Evolutionary conservation across 2,888 invertebrate genomes (phyloP).

Genomic region (Cordylochernes scorpioides): DNA sequence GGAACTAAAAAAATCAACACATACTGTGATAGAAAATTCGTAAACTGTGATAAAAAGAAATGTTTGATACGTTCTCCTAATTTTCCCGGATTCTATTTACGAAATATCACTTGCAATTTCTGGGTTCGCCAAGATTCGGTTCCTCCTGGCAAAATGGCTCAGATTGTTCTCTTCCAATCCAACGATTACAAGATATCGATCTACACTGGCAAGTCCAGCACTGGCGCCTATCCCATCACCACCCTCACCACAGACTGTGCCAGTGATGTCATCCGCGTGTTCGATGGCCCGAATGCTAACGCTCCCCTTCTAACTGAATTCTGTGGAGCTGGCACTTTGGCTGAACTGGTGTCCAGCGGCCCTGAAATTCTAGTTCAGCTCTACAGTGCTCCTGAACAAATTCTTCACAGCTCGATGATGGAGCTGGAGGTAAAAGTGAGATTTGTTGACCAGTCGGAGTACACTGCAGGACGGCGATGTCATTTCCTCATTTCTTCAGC

Average conservation of each 20-base stretch:
- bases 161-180: conserved; percentile 45
- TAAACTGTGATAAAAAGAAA: conserved; percentile 39
- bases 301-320: conserved; percentile 49
- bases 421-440: conserved; percentile 56
- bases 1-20: conserved; percentile 9
- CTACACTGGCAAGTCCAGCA: conserved; percentile 20
- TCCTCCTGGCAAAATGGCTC: conserved; percentile 50
- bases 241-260: conserved; percentile 13
- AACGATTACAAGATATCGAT: conserved; percentile 45
- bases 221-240: conserved; percentile 19
- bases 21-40: conserved; percentile 43
- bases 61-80: conserved; percentile 63
- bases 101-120: conserved; percentile 68
- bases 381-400: conserved; percentile 51
- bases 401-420: conserved; percentile 39
- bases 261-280: conserved; percentile 33
- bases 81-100: conserved; percentile 58
- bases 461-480: conserved; percentile 15
- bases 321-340: conserved; percentile 53
- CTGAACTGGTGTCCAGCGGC: conserved; percentile 41
- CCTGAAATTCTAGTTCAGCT: conserved; percentile 51
- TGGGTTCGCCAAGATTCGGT: conserved; percentile 33
- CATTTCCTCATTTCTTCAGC: conserved; percentile 11
- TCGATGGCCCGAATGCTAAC: conserved; percentile 50
- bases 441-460: conserved; percentile 32